Evolutionary conservation across 2,888 invertebrate species (phyloP).

Genomic region (Brachycybe producta): DNA sequence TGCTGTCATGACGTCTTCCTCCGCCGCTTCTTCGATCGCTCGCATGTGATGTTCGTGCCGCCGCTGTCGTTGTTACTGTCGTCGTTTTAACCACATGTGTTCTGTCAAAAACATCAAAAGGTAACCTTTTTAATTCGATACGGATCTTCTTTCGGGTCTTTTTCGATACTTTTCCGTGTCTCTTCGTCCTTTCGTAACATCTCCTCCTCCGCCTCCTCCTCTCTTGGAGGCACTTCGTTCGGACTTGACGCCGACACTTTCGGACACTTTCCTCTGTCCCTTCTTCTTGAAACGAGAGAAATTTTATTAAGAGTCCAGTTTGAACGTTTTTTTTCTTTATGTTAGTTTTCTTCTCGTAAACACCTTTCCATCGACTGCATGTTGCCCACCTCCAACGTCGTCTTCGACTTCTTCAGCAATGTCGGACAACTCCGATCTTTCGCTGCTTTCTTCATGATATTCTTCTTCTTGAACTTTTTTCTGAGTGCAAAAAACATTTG

Average conservation of each 20-base stretch:
- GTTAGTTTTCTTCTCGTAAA: background rate
- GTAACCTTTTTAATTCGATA: conserved; percentile 11
- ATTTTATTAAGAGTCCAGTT: no score
- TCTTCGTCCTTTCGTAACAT: background rate
- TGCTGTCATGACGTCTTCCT: conserved; percentile 25
- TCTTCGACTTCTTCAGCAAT: conserved; percentile 39
- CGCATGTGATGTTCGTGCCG: conserved; percentile 3
- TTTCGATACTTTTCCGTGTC: background rate
- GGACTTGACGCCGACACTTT: no score
- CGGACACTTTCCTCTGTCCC: no score
- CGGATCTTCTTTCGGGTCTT: background rate
- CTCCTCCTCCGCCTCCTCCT: background rate
- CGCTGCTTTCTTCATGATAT: conserved; percentile 16
- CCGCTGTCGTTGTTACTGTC: background rate
- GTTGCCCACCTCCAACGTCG: conserved; percentile 19
- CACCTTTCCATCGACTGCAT: background rate
- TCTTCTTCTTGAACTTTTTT: conserved; percentile 12
- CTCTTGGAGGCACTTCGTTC: background rate
- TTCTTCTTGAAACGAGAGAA: no score
- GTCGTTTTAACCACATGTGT: background rate
- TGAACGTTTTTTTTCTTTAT: no score
- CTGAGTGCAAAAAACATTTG: background rate
- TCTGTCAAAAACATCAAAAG: conserved; percentile 2
- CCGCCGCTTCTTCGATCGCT: conserved; percentile 30
- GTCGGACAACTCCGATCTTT: conserved; percentile 36